phyloP scores from a whole-genome alignment of 2,113 vertebrate species.

The Melanerpes aurifrons region DNA sequence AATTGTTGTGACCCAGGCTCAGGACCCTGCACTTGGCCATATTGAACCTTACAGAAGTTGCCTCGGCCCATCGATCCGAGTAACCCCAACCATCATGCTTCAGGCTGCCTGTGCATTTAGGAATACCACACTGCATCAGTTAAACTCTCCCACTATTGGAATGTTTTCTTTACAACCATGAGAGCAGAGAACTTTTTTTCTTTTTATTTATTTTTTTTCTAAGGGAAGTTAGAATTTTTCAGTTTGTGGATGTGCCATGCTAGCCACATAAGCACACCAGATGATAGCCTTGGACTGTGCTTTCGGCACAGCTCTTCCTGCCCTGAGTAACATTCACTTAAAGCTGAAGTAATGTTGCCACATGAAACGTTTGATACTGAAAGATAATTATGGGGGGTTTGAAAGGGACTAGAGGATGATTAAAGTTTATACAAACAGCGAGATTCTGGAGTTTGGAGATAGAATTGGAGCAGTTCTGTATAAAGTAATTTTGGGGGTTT shows the following conservation, averaged over 20 bases:
- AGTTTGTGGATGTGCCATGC: constrained; percentile 15
- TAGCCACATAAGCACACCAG: constrained; percentile 6
- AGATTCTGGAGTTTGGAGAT: constrained; percentile 18
- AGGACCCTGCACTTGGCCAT: too few relatives aligned
- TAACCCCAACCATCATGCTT: background rate
- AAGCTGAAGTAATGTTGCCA: constrained; percentile 44
- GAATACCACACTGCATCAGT: background rate
- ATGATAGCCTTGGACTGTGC: constrained; percentile 41
- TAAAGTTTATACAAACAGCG: constrained; percentile 40
- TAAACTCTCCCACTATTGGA: background rate
- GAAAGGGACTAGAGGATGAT: constrained; percentile 25
- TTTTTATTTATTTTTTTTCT: background rate
- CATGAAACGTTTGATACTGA: constrained; percentile 19
- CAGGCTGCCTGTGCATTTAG: background rate
- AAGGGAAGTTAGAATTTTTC: constrained; percentile 25
- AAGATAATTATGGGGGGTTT: constrained; percentile 36
- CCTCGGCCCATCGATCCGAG: too few relatives aligned
- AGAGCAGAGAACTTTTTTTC: background rate
- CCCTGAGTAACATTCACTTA: constrained; percentile 1
- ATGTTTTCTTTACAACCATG: constrained; percentile 29
- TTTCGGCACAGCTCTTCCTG: constrained; percentile 29
- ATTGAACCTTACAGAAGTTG: too few relatives aligned
- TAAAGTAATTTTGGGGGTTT: background rate
- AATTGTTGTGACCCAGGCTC: too few relatives aligned
- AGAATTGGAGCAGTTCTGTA: constrained; percentile 14